Conservation (phyloP, 2,888 invertebrate genomes). For the Oscheius onirici region DNA sequence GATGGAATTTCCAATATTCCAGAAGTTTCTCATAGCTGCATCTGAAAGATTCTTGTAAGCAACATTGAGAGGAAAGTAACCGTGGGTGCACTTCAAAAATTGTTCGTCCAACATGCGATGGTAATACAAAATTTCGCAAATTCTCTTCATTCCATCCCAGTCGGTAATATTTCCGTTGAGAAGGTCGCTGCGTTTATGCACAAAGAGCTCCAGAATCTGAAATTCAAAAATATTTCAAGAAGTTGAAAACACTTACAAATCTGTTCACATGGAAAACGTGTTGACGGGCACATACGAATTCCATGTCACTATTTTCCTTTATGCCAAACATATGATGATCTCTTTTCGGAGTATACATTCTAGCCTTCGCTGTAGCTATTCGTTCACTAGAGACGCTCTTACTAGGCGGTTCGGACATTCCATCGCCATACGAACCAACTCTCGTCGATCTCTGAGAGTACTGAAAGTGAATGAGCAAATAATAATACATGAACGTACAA, state of each 20-base stretch:
- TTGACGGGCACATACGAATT: not conserved
- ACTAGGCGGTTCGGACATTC: not conserved
- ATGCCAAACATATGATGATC: conserved; percentile 9
- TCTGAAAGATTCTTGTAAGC: conserved; percentile 7
- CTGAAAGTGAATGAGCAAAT: not conserved
- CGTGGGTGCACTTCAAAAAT: conserved; percentile 8
- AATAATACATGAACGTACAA: not conserved
- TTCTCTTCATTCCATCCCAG: not conserved
- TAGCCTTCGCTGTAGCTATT: not conserved
- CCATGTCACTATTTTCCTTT: conserved; percentile 9
- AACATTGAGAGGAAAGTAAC: not conserved
- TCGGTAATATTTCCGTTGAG: not conserved
- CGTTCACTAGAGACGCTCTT: not conserved
- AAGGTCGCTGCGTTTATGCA: not conserved
- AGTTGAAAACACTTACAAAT: not conserved
- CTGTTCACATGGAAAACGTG: conserved; percentile 4
- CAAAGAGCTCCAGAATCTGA: not conserved
- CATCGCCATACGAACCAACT: not conserved
- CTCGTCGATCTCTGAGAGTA: not conserved
- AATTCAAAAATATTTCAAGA: not conserved
- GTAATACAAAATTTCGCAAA: conserved; percentile 9
- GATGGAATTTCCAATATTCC: conserved; percentile 8
- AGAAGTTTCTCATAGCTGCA: not conserved
- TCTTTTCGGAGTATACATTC: not conserved
- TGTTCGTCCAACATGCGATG: conserved; percentile 4